Base-by-base conservation (phyloP, 2,888 invertebrate species). In the Aspidiotus destructor region DNA sequence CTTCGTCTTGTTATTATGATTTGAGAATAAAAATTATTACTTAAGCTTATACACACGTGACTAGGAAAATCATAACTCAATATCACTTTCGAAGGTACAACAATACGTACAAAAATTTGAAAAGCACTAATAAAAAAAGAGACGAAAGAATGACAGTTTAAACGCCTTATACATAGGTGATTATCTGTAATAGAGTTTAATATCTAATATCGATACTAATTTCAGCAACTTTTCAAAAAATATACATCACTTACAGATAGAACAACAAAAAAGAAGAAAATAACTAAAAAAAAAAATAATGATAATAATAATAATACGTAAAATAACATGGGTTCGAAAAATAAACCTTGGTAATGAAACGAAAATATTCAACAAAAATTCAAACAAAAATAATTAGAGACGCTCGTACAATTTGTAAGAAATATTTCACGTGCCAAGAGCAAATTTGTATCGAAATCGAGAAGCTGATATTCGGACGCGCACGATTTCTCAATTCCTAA, bases 61-160 rank as follows among this genome's bases (percentile, higher is more conserved):
- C 67, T 67, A 67, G 67, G 57, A 58, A 44, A 54, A 54, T 67
- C 67, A 60, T 67, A 67, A 67, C 67, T 67, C 57, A 63, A 28
- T 60, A 58, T 67, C 60, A 60, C 67, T 58, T 67, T 58, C 40
- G 28, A 58, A 40, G 58, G 58, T 58, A 58, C 9, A 58, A 11
- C 3, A 28, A 54, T 9, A 13, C 15, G 9, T 58, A 28, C 58
- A 28, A 28, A 28, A 58, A 58, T 17, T 58, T 58, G 58, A 28
- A 58, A 28, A 28, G 28, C 28, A 40, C 10, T 58, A 58, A 10
- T 40, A 58, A 58, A 10, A 58, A 8, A 58, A 1, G 40, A 58
- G 28, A 28, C 17, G 17, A 10, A 7, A 55, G 40, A 58, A 58
- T 13, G 40, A 11, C 11, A 48, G n/a, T 3, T 48, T 48, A n/a